phyloP scores from a whole-genome alignment of 2,113 vertebrate genomes.

The Odobenus rosmarus region DNA sequence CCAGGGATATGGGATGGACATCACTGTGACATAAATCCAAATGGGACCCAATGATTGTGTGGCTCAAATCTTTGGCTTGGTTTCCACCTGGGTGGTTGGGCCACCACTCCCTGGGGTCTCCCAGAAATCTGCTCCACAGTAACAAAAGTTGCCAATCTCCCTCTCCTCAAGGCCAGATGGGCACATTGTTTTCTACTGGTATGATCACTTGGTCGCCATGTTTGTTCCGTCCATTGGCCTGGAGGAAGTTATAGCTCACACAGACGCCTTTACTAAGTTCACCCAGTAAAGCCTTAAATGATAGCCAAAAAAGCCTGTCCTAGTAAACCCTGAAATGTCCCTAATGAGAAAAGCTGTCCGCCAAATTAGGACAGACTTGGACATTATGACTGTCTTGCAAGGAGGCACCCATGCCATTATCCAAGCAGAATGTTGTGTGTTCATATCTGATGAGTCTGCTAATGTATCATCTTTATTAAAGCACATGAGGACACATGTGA shows the following conservation, averaged over 20 bases:
- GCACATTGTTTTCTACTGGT: neutral
- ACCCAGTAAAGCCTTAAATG: neutral
- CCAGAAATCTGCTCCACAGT: neutral
- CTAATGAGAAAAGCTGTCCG: neutral
- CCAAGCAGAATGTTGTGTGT: neutral
- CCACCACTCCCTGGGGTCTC: neutral
- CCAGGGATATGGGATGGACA: neutral
- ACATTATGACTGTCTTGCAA: neutral
- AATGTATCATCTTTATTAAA: neutral
- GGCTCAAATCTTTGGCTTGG: neutral
- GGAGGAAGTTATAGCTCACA: neutral
- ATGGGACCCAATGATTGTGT: neutral
- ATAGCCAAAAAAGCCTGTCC: neutral
- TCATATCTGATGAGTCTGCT: neutral
- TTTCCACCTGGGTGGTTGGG: neutral
- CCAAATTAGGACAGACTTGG: neutral
- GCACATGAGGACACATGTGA: neutral
- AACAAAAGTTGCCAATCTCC: neutral
- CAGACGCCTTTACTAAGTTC: neutral
- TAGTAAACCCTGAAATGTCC: neutral
- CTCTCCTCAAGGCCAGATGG: neutral
- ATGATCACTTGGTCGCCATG: neutral
- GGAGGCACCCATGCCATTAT: neutral
- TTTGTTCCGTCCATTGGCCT: neutral
- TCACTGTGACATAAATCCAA: too few species aligned